phyloP scores from a whole-genome alignment of 2,113 vertebrate species.

The Holacanthus passer region DNA sequence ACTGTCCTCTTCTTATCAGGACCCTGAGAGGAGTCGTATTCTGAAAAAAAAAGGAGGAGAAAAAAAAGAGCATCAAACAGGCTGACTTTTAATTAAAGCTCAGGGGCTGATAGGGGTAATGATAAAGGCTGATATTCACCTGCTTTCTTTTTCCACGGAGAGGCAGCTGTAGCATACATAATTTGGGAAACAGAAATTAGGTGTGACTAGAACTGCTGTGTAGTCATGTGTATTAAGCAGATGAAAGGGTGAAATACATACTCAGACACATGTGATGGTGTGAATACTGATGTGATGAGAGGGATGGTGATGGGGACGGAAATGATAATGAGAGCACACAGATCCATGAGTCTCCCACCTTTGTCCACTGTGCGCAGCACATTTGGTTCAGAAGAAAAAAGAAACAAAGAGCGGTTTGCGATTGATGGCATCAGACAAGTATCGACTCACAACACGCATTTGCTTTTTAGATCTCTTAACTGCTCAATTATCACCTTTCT shows the following conservation, averaged over 20 bases:
- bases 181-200: constrained; percentile 73
- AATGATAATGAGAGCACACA: constrained; percentile 70
- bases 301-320: constrained; percentile 62
- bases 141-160: constrained; percentile 94
- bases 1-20: constrained; percentile 95
- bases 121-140: constrained; percentile 85
- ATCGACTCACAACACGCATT: constrained; percentile 25
- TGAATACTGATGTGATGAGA: constrained; percentile 67
- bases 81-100: constrained; percentile 75
- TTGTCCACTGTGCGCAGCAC: constrained; percentile 82
- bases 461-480: constrained; percentile 12
- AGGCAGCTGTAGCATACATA: constrained; percentile 82
- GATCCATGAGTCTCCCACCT: constrained; percentile 80
- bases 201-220: constrained; percentile 40
- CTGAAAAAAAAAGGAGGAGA: constrained; percentile 76
- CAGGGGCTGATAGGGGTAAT: constrained; percentile 63
- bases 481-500: constrained; percentile 43
- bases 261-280: constrained; percentile 73
- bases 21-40: constrained; percentile 89
- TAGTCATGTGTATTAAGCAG: constrained; percentile 40
- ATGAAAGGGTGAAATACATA: constrained; percentile 74
- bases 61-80: constrained; percentile 68
- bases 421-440: constrained; percentile 14
- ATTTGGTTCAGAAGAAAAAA: constrained; percentile 33
- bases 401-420: constrained; percentile 33